Evolutionary conservation across 1,140 invertebrate genomes (phyloP), one percentile per base, ranked within the genome.

Genomic region (Aphelinus atriplicis): DNA sequence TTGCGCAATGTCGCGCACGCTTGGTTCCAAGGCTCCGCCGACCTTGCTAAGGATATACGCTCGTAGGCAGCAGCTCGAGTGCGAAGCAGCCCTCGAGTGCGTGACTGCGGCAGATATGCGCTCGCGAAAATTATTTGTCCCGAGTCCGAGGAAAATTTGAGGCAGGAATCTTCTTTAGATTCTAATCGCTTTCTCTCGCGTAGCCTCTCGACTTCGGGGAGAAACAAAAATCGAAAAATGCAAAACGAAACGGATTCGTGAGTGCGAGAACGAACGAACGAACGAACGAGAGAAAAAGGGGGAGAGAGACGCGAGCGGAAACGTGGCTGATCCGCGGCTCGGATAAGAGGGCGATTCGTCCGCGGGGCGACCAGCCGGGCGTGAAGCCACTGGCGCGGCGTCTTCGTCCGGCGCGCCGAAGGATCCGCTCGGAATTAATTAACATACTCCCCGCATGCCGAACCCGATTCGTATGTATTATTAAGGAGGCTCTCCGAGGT

Each of bases 11-110:
- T 81, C 76, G 65, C 66, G 75, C 74, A 74, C 77, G 64, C 80
- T 82, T 81, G 79, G 77, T 81, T 80, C 78, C 77, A 79, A 81
- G 75, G 78, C 72, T 81, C 61, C 46, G 66, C 61, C 76, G 80
- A 82, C 79, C 79, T 85, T 82, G 79, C 66, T 78, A 78, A 83
- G 80, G 80, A 82, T 80, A 80, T 77, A 81, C 79, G 75, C 68
- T 81, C 56, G 78, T 82, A 78, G 78, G 80, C 77, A 81, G 76
- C 78, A 81, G 78, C 78, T 81, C 80, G 74, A 81, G 76, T 82
- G 81, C 77, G 78, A 81, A 83, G 82, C 77, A 79, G 79, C 62
- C 69, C 10, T 26, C 26, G 26, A 75, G 42, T 26, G n/a, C 53
- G 10, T 55, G 5, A 55, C 10, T 55, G 53, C 5, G 10, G 53